Base-by-base conservation (phyloP, 1,140 invertebrate species). In the Sitobion miscanthi region DNA sequence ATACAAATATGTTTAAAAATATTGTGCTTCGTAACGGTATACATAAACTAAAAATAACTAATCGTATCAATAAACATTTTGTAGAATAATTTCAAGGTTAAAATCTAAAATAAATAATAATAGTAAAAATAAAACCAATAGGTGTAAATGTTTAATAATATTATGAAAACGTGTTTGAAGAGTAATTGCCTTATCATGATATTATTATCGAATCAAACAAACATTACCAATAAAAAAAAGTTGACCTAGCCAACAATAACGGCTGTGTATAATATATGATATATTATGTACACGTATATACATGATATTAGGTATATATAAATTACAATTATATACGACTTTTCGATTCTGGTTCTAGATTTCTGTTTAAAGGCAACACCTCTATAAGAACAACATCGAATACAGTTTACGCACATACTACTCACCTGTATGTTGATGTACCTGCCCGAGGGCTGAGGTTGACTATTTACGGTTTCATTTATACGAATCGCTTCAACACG, bases 161-260 rank as follows among this genome's bases (percentile, higher is more conserved):
- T 77, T n/a, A 77, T 77, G n/a, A 77, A 77, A 77, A 77, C 62
- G 62, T n/a, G 62, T 77, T 77, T n/a, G 62, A 77, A 77, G 30
- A 77, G 62, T 77, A 77, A 77, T 77, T 77, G 62, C 62, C n/a
- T 77, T 77, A n/a, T 77, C 62, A 77, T n/a, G 62, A 69, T 77
- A 77, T 77, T 6, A 77, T 77, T 77, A 77, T 77, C 62, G 30
- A 77, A 77, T 77, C n/a, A 35, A n/a, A 77, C n/a, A 77, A 77
- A 77, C 62, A 17, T n/a, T n/a, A 17, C 62, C n/a, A 77, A 77
- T 77, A n/a, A 77, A 77, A 77, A 30, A n/a, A 77, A 77, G 62
- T 77, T 77, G 62, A 77, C 62, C 62, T 77, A 77, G 62, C 62
- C 30, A 77, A 77, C 30, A 23, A 52, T 52, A 52, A 57, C 57